Base-by-base conservation (phyloP, 2,797 vertebrate species). In the Nannoperca obscura region DNA sequence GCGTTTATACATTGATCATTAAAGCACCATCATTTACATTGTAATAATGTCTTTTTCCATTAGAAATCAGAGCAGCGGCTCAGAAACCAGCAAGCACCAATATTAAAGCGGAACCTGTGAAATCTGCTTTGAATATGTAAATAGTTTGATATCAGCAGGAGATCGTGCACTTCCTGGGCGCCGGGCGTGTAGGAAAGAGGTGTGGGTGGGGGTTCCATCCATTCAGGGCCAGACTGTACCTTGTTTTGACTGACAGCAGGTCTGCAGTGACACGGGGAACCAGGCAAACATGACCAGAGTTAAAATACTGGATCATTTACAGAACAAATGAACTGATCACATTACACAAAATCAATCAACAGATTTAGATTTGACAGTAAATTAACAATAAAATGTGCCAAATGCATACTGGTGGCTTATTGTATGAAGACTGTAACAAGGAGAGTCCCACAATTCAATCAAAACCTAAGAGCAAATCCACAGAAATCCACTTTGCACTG, bases 141-240 rank as follows among this genome's bases (percentile, higher is more conserved):
- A 82, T 57, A 66, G 7, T 79, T 65, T 68, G 42, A 55, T 74
- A 78, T 64, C 50, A 70, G 60, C 50, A 3, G 55, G 24, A 55
- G 76, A 44, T 72, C 54, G 22, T 46, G 60, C 57, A 67, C 64
- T 73, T 84, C 71, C 62, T 76, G 71, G 68, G 78, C 47, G 34
- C 2, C 32, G 81, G 19, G 63, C 2, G 2, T 20, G 36, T 67
- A 78, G 87, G 84, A 89, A 87, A 89, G 58, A 80, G 57, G 22
- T 66, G 88, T 88, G 81, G 87, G 82, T 77, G 89, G 87, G 84
- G 82, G 82, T 88, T 66, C 55, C 44, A 74, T 68, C 49, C 64
- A 59, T 74, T 77, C 82, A 75, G 57, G 78, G 76, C 49, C 62
- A 54, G 76, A 46, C n/a, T 54, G 58, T 15, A 70, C 78, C 77